A percentile compares a stretch with the other conserved stretches of the same genome.
These are phyloP conservation scores for Hippoglossus stenolepis DNA, from an alignment of 2,113 vertebrate genomes.

Conservation along the genomic window DNA sequence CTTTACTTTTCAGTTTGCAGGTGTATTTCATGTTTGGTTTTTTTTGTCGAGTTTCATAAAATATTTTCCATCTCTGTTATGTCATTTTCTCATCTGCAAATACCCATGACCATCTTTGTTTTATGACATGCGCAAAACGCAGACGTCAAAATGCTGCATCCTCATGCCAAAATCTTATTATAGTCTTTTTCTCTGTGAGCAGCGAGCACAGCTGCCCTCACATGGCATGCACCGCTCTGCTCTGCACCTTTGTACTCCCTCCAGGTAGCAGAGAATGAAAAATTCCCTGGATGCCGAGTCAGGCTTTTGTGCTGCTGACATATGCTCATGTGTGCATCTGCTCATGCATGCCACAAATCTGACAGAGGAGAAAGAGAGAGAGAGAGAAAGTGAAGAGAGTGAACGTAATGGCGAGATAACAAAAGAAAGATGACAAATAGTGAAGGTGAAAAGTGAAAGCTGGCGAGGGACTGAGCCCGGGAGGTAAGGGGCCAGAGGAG, in stretches of 20 bases:
- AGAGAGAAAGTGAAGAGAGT: background rate
- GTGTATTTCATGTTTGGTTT: background rate
- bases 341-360: slow-evolving; percentile 1
- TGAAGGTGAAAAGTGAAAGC: slow-evolving; percentile 42
- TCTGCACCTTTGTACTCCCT: slow-evolving; percentile 56
- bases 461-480: slow-evolving; percentile 29
- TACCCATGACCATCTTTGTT: slow-evolving; percentile 23
- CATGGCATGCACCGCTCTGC: slow-evolving; percentile 24
- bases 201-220: slow-evolving; percentile 46
- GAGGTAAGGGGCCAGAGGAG: slow-evolving; percentile 43
- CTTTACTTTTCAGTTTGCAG: slow-evolving; percentile 8
- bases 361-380: background rate
- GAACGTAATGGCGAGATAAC: slow-evolving; percentile 31
- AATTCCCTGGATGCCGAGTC: slow-evolving; percentile 26
- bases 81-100: background rate
- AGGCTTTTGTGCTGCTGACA: slow-evolving; percentile 52
- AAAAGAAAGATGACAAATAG: slow-evolving; percentile 57
- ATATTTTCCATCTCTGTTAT: slow-evolving; percentile 5
- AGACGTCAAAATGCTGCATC: slow-evolving; percentile 20
- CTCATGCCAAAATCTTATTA: slow-evolving; percentile 37
- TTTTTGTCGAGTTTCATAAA: background rate
- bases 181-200: slow-evolving; percentile 30
- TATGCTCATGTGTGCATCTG: slow-evolving; percentile 33
- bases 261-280: slow-evolving; percentile 49
- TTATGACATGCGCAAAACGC: slow-evolving; percentile 23